Base-by-base conservation (phyloP, 2,797 vertebrate genomes). In the Scyliorhinus canicula region DNA sequence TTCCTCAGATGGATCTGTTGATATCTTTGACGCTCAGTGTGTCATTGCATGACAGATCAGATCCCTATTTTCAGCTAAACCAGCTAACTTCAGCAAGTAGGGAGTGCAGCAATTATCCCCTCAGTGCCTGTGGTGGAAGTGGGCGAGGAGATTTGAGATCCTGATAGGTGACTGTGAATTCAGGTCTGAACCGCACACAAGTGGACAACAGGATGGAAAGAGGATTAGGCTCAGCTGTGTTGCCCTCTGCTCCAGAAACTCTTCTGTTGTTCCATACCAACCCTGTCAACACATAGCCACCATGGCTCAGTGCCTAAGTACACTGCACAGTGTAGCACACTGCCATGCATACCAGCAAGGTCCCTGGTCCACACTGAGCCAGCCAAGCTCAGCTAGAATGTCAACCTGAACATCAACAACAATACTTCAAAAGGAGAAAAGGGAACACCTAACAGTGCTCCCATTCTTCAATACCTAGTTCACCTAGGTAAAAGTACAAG, bases 301-400 rank as follows among this genome's bases (percentile, higher is more conserved):
- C n/a, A 91, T 91, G 88, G 57, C 88, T 91, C 60, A 91, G 24
- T 91, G 88, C 88, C 88, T 65, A 91, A 91, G n/a, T 91, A 91
- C 60, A 91, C 88, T 91, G 24, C n/a, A 26, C n/a, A 91, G 60
- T n/a, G 21, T 91, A 60, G 88, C 88, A 65, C 60, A 9, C 24
- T 12, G 88, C 88, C 88, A 91, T 11, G 47, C 88, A 91, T 91
- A 65, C n/a, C 88, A 91, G 60, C 35, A 63, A 91, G 57, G 40
- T 65, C 88, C 60, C 60, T 44, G 88, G 60, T 44, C 88, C 44
- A 9, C 3, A 21, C n/a, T 12, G 4, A 88, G 85, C 28, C 85
- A 88, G 85, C 9, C 55, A 88, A 55, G 52, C 50, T 52, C 47
- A 52, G 82, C 44, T 86, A 52, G 31, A 85, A 11, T 88, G 35